Percentiles rank a stretch among this genome's conserved stretches.
phyloP scores from a whole-genome alignment of 2,113 vertebrate species.

The Urocitellus parryii region DNA sequence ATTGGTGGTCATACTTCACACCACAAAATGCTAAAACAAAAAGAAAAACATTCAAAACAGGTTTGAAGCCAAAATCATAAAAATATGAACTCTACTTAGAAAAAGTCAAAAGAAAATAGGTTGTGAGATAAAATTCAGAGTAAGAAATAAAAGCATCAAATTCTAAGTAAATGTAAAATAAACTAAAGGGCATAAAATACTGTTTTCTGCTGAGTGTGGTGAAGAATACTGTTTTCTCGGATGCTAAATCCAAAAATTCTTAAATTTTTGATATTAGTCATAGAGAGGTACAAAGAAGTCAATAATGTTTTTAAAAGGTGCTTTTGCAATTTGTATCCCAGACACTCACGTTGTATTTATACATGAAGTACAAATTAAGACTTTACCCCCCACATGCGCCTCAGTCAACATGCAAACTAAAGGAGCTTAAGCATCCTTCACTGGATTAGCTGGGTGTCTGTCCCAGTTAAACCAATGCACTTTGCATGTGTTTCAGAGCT shows the following conservation, averaged over 20 bases:
- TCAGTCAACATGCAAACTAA: background rate
- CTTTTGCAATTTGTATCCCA: conserved; percentile 16
- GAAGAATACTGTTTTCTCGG: background rate
- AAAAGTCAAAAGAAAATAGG: conserved; percentile 49
- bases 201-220: background rate
- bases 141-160: conserved; percentile 9
- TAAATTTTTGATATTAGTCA: background rate
- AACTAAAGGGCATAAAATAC: background rate
- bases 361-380: background rate
- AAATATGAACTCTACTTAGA: conserved; percentile 26
- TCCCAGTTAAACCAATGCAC: background rate
- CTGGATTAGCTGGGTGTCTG: background rate
- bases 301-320: background rate
- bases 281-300: background rate
- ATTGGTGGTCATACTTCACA: conserved; percentile 80
- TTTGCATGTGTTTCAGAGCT: background rate
- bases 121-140: background rate
- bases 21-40: conserved; percentile 73
- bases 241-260: conserved; percentile 11
- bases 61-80: conserved; percentile 56
- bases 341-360: background rate
- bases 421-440: background rate
- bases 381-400: too few relatives aligned
- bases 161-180: background rate
- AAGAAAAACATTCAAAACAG: conserved; percentile 5